Conservation (phyloP, 2,797 vertebrate genomes). For the Myripristis jacobus region DNA sequence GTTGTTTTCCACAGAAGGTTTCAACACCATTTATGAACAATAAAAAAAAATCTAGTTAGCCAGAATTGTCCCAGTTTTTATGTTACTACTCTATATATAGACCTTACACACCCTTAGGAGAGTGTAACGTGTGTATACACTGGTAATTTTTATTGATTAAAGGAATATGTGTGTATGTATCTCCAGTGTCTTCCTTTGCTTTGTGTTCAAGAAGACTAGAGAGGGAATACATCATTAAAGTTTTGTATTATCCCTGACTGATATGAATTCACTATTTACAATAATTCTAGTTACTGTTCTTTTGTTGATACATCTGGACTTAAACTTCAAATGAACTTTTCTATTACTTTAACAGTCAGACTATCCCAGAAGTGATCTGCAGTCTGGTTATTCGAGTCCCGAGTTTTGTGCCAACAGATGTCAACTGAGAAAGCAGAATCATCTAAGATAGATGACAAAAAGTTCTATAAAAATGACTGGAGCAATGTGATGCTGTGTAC, state of each 20-base stretch:
- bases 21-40: background rate
- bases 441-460: background rate
- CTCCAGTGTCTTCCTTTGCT: background rate
- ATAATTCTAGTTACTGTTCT: too few relatives aligned
- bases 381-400: background rate
- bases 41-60: background rate
- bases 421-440: background rate
- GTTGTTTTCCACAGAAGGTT: too few relatives aligned
- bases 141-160: background rate
- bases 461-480: conserved; percentile 10
- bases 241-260: background rate
- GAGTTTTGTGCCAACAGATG: too few relatives aligned
- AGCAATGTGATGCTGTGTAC: conserved; percentile 1
- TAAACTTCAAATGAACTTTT: background rate
- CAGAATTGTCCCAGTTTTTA: background rate
- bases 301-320: background rate
- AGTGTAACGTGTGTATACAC: background rate
- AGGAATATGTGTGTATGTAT: background rate
- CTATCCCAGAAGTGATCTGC: background rate
- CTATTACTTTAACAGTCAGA: background rate
- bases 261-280: too few relatives aligned
- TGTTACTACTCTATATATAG: background rate
- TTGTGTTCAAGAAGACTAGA: background rate
- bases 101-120: too few relatives aligned
- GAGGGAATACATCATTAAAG: background rate